These are phyloP conservation scores for Oxystoma pomonae DNA, from an alignment of 2,888 invertebrate species.

Conservation along the genomic window DNA sequence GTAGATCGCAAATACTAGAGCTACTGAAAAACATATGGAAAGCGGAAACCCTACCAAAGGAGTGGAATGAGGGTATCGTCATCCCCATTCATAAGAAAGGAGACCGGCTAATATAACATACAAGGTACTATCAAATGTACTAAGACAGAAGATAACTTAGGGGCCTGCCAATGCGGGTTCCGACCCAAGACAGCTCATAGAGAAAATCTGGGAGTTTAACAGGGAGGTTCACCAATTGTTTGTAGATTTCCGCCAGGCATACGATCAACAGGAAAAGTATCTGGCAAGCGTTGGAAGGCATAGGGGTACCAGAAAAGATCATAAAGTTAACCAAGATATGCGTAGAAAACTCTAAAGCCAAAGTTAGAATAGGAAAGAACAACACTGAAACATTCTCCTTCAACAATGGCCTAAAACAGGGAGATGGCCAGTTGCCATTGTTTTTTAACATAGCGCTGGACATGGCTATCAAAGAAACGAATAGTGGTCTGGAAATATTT, in stretches of 20 bases:
- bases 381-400: not conserved
- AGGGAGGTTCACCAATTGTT: not conserved
- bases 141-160: not conserved
- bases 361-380: not conserved
- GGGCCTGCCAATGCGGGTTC: not conserved
- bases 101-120: constrained; percentile 1
- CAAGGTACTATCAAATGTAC: constrained; percentile 2
- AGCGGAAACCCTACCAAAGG: not conserved
- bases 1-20: too few relatives aligned
- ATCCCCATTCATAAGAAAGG: constrained; percentile 7
- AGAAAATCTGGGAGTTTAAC: not conserved
- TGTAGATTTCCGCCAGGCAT: not conserved
- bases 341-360: not conserved
- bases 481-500: too few relatives aligned
- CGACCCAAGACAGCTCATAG: not conserved
- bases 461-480: not conserved
- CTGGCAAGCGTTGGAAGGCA: not conserved
- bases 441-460: not conserved
- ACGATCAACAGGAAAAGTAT: not conserved
- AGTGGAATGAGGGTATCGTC: not conserved
- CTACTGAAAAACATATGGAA: not conserved
- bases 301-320: not conserved
- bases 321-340: not conserved
- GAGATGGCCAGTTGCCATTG: not conserved
- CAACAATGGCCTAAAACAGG: not conserved